Conservation (phyloP, 2,113 vertebrate genomes). For the Xerus inauris region DNA sequence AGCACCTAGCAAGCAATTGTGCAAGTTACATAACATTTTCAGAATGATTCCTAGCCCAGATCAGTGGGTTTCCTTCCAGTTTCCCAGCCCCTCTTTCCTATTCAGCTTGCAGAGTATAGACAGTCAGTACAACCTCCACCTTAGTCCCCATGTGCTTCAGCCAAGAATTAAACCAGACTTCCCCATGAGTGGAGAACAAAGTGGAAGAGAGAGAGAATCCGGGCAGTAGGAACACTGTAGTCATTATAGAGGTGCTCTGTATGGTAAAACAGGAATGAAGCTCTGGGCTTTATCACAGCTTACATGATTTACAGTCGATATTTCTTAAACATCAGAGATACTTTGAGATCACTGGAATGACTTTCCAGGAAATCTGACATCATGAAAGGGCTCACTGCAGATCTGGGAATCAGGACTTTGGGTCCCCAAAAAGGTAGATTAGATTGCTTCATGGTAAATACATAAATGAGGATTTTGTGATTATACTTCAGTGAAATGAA, state of each 20-base stretch:
- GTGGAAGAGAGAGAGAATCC: background rate
- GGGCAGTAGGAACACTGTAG: background rate
- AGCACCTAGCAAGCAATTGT: background rate
- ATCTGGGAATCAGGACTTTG: background rate
- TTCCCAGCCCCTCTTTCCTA: background rate
- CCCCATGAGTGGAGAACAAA: background rate
- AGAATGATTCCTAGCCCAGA: background rate
- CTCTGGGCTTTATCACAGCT: background rate
- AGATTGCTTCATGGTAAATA: background rate
- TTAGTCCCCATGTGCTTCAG: background rate
- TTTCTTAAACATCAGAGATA: background rate
- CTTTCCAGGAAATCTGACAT: background rate
- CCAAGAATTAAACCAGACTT: background rate
- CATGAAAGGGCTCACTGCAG: background rate
- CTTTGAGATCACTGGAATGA: background rate
- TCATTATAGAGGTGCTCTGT: background rate
- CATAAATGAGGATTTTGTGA: background rate
- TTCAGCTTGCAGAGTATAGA: background rate
- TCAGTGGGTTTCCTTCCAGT: background rate
- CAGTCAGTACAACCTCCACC: background rate
- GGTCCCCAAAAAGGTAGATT: background rate
- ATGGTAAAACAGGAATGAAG: background rate
- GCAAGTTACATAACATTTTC: background rate
- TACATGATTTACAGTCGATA: background rate
- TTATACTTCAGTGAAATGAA: background rate